Conservation (phyloP, 2,888 invertebrate genomes). For the Branchipolynoe longqiensis region DNA sequence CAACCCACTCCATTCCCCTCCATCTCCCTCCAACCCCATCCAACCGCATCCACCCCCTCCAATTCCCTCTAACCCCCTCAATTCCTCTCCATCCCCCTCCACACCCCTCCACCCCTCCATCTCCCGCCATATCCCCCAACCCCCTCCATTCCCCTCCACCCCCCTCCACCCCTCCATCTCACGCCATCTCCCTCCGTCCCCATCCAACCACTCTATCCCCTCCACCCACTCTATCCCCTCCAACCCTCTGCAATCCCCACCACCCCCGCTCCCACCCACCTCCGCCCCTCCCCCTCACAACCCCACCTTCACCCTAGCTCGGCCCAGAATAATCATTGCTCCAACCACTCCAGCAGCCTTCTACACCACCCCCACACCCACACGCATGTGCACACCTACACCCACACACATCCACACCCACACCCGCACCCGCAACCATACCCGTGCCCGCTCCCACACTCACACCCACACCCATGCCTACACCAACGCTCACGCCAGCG, state of each 20-base stretch:
- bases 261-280: neutral
- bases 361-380: neutral
- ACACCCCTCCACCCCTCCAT: no score
- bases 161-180: neutral
- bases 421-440: neutral
- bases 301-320: neutral
- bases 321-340: no score
- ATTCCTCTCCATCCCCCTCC: neutral
- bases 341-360: no score
- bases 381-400: neutral
- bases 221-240: neutral
- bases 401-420: neutral
- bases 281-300: conserved; percentile 7
- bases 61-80: neutral
- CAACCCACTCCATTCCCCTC: neutral
- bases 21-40: neutral
- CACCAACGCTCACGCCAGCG: neutral
- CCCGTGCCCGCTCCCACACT: neutral
- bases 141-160: neutral
- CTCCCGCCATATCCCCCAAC: no score
- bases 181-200: neutral
- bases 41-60: neutral
- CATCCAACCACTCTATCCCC: neutral
- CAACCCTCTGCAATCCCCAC: neutral
- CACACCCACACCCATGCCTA: neutral